phyloP scores from a whole-genome alignment of 2,888 invertebrate species.

The Xanthia icteritia region DNA sequence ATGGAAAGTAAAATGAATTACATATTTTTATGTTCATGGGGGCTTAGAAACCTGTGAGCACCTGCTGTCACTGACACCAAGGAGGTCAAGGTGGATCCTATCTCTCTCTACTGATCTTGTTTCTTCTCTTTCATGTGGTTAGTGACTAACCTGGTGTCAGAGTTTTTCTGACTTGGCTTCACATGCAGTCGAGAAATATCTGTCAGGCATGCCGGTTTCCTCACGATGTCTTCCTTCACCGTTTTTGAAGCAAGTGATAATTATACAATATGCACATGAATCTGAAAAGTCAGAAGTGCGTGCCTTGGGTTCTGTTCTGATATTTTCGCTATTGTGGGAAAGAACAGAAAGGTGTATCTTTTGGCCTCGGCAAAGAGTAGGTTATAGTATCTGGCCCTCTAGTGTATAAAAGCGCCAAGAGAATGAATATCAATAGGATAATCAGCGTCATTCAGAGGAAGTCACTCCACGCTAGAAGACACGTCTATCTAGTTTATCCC shows the following conservation, averaged over 20 bases:
- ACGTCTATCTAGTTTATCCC: not conserved
- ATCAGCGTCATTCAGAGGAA: not conserved
- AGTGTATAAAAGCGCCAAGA: not conserved
- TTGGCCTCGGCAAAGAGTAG: not conserved
- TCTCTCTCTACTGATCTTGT: not conserved
- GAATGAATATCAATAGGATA: not conserved
- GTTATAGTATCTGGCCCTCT: not conserved
- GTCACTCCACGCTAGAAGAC: not conserved
- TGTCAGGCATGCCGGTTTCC: no score
- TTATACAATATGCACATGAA: no score
- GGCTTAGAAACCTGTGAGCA: slow-evolving; percentile 4
- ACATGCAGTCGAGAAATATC: no score
- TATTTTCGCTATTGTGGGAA: not conserved
- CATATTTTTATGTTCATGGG: slow-evolving; percentile 25
- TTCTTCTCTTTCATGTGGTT: no score
- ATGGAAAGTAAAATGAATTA: slow-evolving; percentile 24
- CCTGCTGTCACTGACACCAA: not conserved
- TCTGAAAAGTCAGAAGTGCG: no score
- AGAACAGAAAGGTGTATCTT: not conserved
- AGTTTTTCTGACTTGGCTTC: no score
- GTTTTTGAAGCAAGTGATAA: no score
- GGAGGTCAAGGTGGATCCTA: not conserved
- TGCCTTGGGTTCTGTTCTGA: not conserved
- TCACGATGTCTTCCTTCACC: no score
- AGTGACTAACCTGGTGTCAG: no score